Conservation (phyloP, 2,888 invertebrate genomes). For the Leucophora obtusa region DNA sequence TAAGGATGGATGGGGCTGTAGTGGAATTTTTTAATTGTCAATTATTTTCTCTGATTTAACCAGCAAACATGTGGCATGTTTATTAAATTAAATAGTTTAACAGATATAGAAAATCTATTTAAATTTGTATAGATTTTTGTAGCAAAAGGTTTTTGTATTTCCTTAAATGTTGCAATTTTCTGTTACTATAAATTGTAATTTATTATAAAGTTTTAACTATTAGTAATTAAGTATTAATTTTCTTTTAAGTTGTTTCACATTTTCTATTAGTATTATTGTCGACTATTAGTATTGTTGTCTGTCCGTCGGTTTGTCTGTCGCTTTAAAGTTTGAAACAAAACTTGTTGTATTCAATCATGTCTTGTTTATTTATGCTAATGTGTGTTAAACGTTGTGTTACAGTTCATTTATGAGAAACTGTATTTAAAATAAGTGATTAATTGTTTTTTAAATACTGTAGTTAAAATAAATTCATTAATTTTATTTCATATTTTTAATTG, state of each 20-base stretch:
- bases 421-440: conserved; percentile 15
- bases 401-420: neutral
- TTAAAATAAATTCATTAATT: conserved; percentile 28
- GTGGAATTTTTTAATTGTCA: conserved; percentile 30
- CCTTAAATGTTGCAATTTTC: too few species aligned
- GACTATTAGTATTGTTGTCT: neutral
- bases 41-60: conserved; percentile 19
- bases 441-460: conserved; percentile 33
- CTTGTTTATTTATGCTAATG: conserved; percentile 25
- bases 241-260: too few species aligned
- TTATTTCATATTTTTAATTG: neutral
- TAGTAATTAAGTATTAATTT: too few species aligned
- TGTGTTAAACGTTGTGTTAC: conserved; percentile 6
- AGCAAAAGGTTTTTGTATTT: too few species aligned
- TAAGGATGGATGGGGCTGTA: neutral
- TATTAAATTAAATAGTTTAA: conserved; percentile 8
- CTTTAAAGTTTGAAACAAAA: neutral
- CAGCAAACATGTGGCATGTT: neutral
- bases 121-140: neutral
- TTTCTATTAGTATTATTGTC: too few species aligned
- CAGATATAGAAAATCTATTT: neutral
- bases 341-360: conserved; percentile 7
- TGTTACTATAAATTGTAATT: too few species aligned
- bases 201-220: too few species aligned
- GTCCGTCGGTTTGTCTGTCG: too few species aligned